Base-by-base conservation (phyloP, 2,888 invertebrate genomes). In the Folsomia candida region DNA sequence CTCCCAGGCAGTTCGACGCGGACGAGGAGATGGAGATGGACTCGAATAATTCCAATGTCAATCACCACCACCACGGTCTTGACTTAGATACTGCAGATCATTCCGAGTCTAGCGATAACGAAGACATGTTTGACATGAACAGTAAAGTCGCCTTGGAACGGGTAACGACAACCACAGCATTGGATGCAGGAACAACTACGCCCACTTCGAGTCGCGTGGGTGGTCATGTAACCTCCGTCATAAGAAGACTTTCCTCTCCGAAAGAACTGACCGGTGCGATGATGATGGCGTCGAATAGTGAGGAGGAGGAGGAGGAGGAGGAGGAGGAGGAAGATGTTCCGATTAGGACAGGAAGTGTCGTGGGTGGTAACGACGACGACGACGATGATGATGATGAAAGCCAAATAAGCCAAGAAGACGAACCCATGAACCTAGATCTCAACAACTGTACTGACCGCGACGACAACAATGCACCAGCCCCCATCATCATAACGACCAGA, bases 81-180 rank as follows among this genome's bases (percentile, higher is more conserved):
- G 67, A 61, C 24, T 64, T 73, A 59, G 73, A 70, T 58, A 73
- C 73, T 47, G 73, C 73, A 9, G 73, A 73, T 69, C 73, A 71
- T 67, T 71, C 70, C 68, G 69, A 73, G 64, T 73, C 73, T 29
- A 71, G 71, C 67, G 71, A 73, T 64, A 68, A 69, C 14, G 73
- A 71, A 51, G 71, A 73, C 27, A 59, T 37, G 4, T 27, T 57
- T 11, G 22, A 57, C 58, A 22, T 18, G 27, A 18, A 28, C n/a
- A 18, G 18, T 11, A 18, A 47, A 11, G 18, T 47, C 18, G 28
- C 25, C 22, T 59, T 26, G 60, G n/a, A 59, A 59, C 9, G 47
- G 47, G 47, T 11, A 47, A 18, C 18, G 9, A 9, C 47, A 6
- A 57, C 62, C 37, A 22, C 51, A 11, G 18, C 9, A 11, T 25